Conservation (phyloP, 1,140 invertebrate species). For the Listronotus bonariensis region DNA sequence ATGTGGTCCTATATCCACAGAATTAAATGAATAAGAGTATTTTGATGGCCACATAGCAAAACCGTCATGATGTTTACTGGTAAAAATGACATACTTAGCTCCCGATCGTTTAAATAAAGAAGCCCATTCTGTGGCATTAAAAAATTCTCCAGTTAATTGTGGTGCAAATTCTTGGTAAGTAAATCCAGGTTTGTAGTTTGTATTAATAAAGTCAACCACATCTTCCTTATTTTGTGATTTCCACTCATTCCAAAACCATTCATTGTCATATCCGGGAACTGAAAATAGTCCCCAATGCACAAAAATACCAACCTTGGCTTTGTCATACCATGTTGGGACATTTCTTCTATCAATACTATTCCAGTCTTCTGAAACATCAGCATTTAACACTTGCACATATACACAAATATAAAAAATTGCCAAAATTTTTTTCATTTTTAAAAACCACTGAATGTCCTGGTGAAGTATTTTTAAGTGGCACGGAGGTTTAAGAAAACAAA, state of each 20-base stretch:
- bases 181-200: conserved; percentile 77
- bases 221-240: conserved; percentile 56
- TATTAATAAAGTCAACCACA: conserved; percentile 67
- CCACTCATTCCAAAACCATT: conserved; percentile 89
- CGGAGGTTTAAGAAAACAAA: no score
- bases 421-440: neutral
- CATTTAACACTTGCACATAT: neutral
- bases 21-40: conserved; percentile 26
- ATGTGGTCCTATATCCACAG: conserved; percentile 20
- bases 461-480: no score
- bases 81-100: conserved; percentile 66
- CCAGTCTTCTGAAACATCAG: conserved; percentile 61
- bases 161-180: conserved; percentile 85
- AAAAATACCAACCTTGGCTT: conserved; percentile 90
- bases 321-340: conserved; percentile 86
- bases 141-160: conserved; percentile 82
- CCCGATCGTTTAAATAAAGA: conserved; percentile 74
- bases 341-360: conserved; percentile 80
- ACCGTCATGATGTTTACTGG: conserved; percentile 20
- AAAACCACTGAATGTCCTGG: no score
- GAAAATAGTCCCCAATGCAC: conserved; percentile 92
- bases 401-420: neutral
- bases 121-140: conserved; percentile 77
- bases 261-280: conserved; percentile 81
- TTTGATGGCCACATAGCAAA: conserved; percentile 26